phyloP scores from a whole-genome alignment of 2,888 invertebrate species.

The Zootermopsis nevadensis region DNA sequence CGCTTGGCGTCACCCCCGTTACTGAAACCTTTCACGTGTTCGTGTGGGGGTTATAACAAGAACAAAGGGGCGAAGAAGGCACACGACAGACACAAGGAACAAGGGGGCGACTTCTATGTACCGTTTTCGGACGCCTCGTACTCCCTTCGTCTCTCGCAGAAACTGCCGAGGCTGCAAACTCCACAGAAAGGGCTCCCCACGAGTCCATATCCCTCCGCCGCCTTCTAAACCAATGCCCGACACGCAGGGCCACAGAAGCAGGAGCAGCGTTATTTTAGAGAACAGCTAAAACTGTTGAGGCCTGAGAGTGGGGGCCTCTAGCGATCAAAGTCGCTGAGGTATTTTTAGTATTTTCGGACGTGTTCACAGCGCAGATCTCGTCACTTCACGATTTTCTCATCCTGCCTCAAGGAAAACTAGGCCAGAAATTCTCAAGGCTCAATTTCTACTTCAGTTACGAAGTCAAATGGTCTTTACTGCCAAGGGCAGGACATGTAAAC shows the following conservation, averaged over 20 bases:
- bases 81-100: no score
- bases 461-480: no score
- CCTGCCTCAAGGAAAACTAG: no score
- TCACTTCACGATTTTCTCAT: no score
- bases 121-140: neutral
- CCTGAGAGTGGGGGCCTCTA: neutral
- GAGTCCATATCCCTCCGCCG: neutral
- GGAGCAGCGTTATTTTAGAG: neutral
- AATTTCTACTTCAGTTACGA: no score
- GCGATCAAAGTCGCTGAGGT: neutral
- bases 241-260: neutral
- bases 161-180: neutral
- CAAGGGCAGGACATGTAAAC: no score
- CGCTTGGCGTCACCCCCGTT: no score
- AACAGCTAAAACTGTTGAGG: neutral
- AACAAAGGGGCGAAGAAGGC: no score
- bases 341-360: conserved; percentile 5
- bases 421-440: no score
- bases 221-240: neutral
- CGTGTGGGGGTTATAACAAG: no score
- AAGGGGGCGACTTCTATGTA: no score
- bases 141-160: neutral
- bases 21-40: no score
- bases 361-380: neutral
- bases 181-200: neutral